Base-by-base conservation (phyloP, 2,113 vertebrate species). In the Aptenodytes forsteri region DNA sequence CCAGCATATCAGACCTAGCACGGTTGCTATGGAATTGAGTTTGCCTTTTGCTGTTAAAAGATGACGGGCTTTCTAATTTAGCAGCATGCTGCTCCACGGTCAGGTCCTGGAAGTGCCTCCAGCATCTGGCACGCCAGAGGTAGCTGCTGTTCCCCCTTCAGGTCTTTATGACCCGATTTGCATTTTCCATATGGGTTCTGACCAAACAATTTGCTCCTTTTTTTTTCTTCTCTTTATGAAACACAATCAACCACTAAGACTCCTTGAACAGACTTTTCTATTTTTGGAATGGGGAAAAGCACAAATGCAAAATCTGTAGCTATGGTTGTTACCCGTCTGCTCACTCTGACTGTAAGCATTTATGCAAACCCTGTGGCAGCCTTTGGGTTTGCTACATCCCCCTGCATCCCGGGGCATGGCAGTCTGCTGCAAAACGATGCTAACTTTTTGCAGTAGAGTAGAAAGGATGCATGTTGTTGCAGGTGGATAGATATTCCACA, bases 11-110 rank as follows among this genome's bases (percentile, higher is more conserved):
- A 94, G 66, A 59, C n/a, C 42, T 76, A 47, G 65, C 4, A 13
- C 5, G 2, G 50, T 96, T 97, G 87, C 94, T 92, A 73, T 78
- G 86, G 88, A 93, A 93, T 5, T 66, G 54, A 78, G 55, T 83
- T 88, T 92, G 25, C 50, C 38, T 83, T 93, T 77, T 89, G 71
- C 71, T 91, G 54, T 58, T 65, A 47, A 36, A 72, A 78, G 80
- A 79, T 66, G 32, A 69, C 2, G 18, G 46, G 54, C 11, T 79
- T 76, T 82, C 52, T 91, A 75, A 61, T 71, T 82, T 49, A 83
- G 56, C 70, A 83, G 62, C 8, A 17, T 4, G 44, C 30, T 77
- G 29, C 66, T 88, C 73, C 36, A 27, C 11, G 54, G 44, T 13
- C 50, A 69, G 69, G 61, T 38, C 29, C 42, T 54, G 82, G 50